A percentile compares a stretch with the other conserved stretches of the same genome.
phyloP scores from a whole-genome alignment of 2,888 invertebrate genomes.

The Podotricha telesiphe region DNA sequence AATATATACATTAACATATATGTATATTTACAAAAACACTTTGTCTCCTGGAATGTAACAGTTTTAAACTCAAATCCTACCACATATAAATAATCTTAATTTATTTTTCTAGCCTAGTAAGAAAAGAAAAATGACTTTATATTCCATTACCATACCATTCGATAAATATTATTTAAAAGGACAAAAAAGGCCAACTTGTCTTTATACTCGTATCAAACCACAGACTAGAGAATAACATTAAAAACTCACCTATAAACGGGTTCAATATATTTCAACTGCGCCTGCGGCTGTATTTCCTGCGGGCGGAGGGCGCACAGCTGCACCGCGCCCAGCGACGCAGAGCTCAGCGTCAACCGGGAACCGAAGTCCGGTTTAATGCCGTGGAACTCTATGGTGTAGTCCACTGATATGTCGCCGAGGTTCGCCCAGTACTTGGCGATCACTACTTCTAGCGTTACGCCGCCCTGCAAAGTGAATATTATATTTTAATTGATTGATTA shows the following conservation, averaged over 20 bases:
- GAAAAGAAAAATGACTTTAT: no score
- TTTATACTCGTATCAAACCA: no score
- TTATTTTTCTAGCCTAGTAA: no score
- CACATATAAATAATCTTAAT: no score
- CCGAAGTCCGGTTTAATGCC: constrained; percentile 89
- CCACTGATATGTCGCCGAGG: constrained; percentile 89
- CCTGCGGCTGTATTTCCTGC: constrained; percentile 91
- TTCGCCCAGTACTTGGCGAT: constrained; percentile 98
- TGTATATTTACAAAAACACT: no score
- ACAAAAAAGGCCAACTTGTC: no score
- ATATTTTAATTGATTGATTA: neutral
- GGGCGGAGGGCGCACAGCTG: constrained; percentile 87
- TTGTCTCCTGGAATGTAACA: no score
- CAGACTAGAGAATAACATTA: no score
- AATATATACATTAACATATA: no score
- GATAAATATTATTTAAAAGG: no score
- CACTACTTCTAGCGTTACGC: constrained; percentile 92
- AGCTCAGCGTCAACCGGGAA: constrained; percentile 84
- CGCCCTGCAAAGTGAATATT: constrained; percentile 77
- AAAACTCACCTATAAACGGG: constrained; percentile 85
- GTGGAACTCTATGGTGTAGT: constrained; percentile 91
- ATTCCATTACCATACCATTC: no score
- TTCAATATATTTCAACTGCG: constrained; percentile 89
- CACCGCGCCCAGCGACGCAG: constrained; percentile 88
- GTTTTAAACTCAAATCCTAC: no score